These are phyloP conservation scores for Microctonus hyperodae DNA, from an alignment of 2,888 invertebrate genomes.

Conservation along the genomic window DNA sequence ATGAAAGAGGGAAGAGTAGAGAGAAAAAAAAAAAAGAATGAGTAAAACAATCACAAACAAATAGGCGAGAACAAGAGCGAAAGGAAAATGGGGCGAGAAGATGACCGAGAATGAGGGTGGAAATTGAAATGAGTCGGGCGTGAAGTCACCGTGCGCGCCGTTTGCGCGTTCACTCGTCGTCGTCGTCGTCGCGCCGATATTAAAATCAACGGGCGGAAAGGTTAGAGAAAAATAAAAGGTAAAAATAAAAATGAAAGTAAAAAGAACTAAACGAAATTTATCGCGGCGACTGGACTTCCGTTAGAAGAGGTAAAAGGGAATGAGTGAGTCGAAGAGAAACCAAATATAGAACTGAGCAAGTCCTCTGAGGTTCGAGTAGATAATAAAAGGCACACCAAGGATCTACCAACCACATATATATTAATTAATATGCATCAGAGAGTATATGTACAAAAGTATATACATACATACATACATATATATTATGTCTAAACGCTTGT, in stretches of 20 bases:
- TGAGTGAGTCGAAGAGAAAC: slow-evolving; percentile 38
- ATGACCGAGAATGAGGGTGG: slow-evolving; percentile 30
- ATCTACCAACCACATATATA: neutral
- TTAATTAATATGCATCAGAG: neutral
- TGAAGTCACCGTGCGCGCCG: slow-evolving; percentile 33
- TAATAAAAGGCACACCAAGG: slow-evolving; percentile 28
- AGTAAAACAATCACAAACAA: neutral
- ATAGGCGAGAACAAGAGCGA: slow-evolving; percentile 26
- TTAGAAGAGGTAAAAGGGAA: neutral
- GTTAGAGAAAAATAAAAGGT: slow-evolving; percentile 20
- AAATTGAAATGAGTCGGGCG: slow-evolving; percentile 37
- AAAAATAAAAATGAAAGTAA: slow-evolving; percentile 4
- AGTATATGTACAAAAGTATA: neutral
- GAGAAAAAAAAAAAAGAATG: slow-evolving; percentile 6
- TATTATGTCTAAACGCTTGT: neutral
- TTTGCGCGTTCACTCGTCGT: slow-evolving; percentile 25
- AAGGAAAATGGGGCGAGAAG: slow-evolving; percentile 18
- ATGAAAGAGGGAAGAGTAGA: neutral
- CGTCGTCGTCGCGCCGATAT: slow-evolving; percentile 39
- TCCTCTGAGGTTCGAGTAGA: slow-evolving; percentile 33
- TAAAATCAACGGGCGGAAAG: slow-evolving; percentile 51
- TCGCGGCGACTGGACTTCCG: slow-evolving; percentile 8
- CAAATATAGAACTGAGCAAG: slow-evolving; percentile 45
- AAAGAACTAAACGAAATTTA: slow-evolving; percentile 14
- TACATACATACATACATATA: neutral